Evolutionary conservation across 2,888 invertebrate genomes (phyloP).

Genomic region (Plebejus argus): DNA sequence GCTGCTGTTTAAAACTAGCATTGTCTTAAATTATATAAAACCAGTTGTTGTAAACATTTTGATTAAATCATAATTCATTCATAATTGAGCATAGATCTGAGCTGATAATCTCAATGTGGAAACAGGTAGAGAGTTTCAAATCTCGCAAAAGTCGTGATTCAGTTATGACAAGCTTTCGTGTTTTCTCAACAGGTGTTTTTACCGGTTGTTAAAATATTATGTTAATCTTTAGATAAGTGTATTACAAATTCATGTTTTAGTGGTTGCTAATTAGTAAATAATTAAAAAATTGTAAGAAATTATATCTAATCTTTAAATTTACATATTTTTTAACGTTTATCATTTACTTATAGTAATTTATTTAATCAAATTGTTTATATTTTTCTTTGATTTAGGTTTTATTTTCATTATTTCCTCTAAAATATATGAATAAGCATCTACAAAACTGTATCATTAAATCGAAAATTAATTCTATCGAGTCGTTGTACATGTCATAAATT

Average conservation of each 20-base stretch:
- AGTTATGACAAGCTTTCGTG: background rate
- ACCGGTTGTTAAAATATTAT: background rate
- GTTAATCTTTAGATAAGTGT: background rate
- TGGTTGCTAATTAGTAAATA: background rate
- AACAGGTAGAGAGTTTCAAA: slow-evolving; percentile 10
- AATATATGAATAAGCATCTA: background rate
- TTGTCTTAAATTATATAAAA: background rate
- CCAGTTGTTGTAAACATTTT: slow-evolving; percentile 19
- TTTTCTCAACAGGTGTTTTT: background rate
- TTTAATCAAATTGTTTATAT: background rate
- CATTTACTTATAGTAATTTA: background rate
- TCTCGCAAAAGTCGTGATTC: slow-evolving; percentile 12
- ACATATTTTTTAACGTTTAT: background rate
- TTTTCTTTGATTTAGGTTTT: background rate
- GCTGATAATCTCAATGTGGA: slow-evolving; percentile 26
- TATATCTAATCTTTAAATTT: background rate
- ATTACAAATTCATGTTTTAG: background rate
- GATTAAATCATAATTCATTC: slow-evolving; percentile 30
- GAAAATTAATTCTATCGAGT: slow-evolving; percentile 16
- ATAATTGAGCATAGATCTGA: slow-evolving; percentile 27
- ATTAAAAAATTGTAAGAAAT: background rate
- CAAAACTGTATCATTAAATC: slow-evolving; percentile 24
- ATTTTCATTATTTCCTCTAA: background rate
- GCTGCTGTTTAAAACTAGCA: background rate
- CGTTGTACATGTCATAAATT: slow-evolving; percentile 24